These are phyloP conservation scores for Prorops nasuta DNA, from an alignment of 1,140 invertebrate species.

Conservation along the genomic window DNA sequence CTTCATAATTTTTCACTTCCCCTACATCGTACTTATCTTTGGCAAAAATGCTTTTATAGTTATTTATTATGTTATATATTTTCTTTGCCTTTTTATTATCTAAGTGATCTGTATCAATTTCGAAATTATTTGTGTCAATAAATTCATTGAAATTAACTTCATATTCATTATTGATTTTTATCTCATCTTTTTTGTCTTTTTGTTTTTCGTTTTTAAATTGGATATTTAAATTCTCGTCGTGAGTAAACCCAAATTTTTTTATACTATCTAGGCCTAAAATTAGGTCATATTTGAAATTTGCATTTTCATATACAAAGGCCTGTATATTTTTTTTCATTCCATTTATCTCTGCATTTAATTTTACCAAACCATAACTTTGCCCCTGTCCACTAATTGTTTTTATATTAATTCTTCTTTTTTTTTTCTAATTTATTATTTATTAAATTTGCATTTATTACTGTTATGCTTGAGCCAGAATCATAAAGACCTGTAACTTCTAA, in stretches of 20 bases:
- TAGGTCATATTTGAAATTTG: slow-evolving; percentile 3
- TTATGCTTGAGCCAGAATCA: slow-evolving; percentile 22
- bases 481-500: slow-evolving; percentile 30
- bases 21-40: slow-evolving; percentile 1
- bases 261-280: slow-evolving; percentile 6
- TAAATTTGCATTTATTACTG: slow-evolving; percentile 35
- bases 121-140: not conserved
- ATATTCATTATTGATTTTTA: not conserved
- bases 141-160: slow-evolving; percentile 4
- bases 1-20: slow-evolving; percentile 1
- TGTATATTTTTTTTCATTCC: slow-evolving; percentile 2
- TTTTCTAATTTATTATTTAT: slow-evolving; percentile 17
- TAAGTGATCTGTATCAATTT: not conserved
- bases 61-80: not conserved
- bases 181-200: not conserved
- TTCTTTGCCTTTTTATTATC: not conserved
- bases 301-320: slow-evolving; percentile 2
- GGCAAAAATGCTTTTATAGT: slow-evolving; percentile 1
- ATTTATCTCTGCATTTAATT: not conserved
- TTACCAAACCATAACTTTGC: not conserved
- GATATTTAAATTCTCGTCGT: slow-evolving; percentile 9
- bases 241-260: slow-evolving; percentile 8
- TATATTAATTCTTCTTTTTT: slow-evolving; percentile 5
- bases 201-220: not conserved
- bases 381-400: slow-evolving; percentile 7